phyloP scores from a whole-genome alignment of 2,113 vertebrate genomes.

The Daboia siamensis region DNA sequence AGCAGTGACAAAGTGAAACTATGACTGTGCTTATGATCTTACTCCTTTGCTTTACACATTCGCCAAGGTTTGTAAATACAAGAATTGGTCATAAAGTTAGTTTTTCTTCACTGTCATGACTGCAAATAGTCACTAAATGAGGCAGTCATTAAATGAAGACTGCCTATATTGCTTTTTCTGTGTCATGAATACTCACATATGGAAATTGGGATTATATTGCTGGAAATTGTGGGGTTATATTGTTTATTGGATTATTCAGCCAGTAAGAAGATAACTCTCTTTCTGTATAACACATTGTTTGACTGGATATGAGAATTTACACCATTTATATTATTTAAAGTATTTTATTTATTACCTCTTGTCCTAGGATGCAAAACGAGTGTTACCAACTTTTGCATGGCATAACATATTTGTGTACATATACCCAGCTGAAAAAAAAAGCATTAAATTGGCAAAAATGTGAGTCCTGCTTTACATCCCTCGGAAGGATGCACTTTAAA shows the following conservation, averaged over 20 bases:
- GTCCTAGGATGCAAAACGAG: neutral
- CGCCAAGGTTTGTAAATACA: neutral
- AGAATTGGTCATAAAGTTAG: neutral
- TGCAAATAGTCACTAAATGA: neutral
- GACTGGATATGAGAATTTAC: neutral
- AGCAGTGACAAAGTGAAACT: neutral
- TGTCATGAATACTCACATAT: neutral
- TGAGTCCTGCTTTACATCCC: neutral
- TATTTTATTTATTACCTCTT: neutral
- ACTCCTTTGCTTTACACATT: neutral
- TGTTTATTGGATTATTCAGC: neutral
- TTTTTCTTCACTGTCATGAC: neutral
- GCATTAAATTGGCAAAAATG: neutral
- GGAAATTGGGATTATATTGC: too few species aligned
- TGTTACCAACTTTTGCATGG: neutral
- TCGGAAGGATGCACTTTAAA: neutral
- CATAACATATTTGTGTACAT: neutral
- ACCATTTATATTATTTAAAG: neutral
- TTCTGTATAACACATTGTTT: neutral
- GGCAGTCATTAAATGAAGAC: neutral
- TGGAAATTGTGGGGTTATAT: neutral
- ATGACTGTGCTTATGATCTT: neutral
- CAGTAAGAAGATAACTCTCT: neutral
- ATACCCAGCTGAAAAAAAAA: neutral
- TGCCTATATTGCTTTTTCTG: neutral